These are phyloP conservation scores for Perizoma affinitatum DNA, from an alignment of 2,888 invertebrate species.

Conservation along the genomic window DNA sequence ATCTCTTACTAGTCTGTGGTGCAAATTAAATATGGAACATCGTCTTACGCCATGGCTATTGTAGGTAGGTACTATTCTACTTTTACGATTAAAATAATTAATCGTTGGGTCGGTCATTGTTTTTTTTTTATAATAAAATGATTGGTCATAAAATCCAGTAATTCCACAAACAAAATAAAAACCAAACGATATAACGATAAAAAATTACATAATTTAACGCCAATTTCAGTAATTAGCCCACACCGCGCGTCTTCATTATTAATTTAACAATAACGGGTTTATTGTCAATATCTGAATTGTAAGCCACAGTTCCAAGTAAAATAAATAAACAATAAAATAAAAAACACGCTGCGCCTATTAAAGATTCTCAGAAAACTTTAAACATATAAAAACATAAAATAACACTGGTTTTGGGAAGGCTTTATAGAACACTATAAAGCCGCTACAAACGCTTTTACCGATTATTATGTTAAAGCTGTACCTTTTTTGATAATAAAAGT, in stretches of 20 bases:
- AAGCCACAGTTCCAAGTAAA: slow-evolving; percentile 17
- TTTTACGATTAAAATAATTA: slow-evolving; percentile 18
- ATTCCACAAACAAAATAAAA: slow-evolving; percentile 12
- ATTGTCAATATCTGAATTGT: slow-evolving; percentile 3
- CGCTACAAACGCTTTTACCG: slow-evolving; percentile 52
- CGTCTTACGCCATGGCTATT: slow-evolving; percentile 7
- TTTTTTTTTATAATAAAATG: slow-evolving; percentile 6
- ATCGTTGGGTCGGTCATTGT: slow-evolving; percentile 15
- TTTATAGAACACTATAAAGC: slow-evolving; percentile 56
- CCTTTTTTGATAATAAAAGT: slow-evolving; percentile 44
- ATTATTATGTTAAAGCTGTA: slow-evolving; percentile 56
- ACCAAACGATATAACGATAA: slow-evolving; percentile 15
- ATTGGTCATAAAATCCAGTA: not conserved
- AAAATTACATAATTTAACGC: slow-evolving; percentile 26
- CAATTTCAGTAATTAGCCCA: slow-evolving; percentile 28
- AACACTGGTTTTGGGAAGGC: slow-evolving; percentile 37
- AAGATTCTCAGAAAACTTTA: slow-evolving; percentile 19
- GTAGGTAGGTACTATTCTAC: not conserved
- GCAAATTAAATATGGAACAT: slow-evolving; percentile 18
- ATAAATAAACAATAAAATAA: slow-evolving; percentile 25
- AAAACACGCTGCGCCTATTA: slow-evolving; percentile 19
- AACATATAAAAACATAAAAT: slow-evolving; percentile 16
- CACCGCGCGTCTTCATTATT: slow-evolving; percentile 20
- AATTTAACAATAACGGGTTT: slow-evolving; percentile 18
- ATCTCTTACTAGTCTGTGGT: slow-evolving; percentile 5